Base-by-base conservation (phyloP, 30 jellyfish, hydroid and myxozoan species). In the Pelagia noctiluca region DNA sequence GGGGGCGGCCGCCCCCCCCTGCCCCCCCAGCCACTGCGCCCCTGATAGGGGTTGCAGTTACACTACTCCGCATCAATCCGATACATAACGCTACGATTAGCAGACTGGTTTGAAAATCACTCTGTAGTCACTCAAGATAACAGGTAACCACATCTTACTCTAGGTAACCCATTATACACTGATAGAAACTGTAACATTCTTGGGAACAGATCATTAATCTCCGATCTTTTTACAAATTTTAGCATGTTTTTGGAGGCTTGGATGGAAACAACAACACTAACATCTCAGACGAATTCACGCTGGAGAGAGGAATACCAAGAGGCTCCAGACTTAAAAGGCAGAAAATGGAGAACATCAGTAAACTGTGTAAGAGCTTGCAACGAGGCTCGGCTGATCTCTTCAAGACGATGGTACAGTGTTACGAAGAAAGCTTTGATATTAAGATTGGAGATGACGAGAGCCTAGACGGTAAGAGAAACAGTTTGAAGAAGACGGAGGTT, bases 341-440 rank as follows among this genome's bases (percentile, higher is more conserved):
- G 23, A 67, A 78, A 57, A 90, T 90, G 97, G 97, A 90, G 35
- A 82, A 90, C 54, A 72, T 90, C 80, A 90, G 64, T 48, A 75
- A 47, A 54, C 70, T 90, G 89, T 90, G 77, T 33, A 83, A 75
- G 46, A 91, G 73, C n/a, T 21, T 79, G 46, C 89, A 69, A 36
- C 71, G 96, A 33, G 97, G 97, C 69, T 71, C 97, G 1, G 86
- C 82, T 19, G 97, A 90, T 62, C 47, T 90, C 36, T 90, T 83
- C 63, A 82, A 90, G 65, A 90, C 91, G 7, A 83, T 90, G 96
- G 49, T 90, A 32, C 80, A 90, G 33, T 64, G 91, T 53, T 90
- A 90, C 63, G 96, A 78, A 1, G 97, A 90, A 65, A 71, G 88
- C 50, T 83, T 90, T 54, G 76, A 83, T 22, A 75, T 73, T 13